These are phyloP conservation scores for Agrochola circellaris DNA, from an alignment of 2,888 invertebrate genomes.

Conservation along the genomic window DNA sequence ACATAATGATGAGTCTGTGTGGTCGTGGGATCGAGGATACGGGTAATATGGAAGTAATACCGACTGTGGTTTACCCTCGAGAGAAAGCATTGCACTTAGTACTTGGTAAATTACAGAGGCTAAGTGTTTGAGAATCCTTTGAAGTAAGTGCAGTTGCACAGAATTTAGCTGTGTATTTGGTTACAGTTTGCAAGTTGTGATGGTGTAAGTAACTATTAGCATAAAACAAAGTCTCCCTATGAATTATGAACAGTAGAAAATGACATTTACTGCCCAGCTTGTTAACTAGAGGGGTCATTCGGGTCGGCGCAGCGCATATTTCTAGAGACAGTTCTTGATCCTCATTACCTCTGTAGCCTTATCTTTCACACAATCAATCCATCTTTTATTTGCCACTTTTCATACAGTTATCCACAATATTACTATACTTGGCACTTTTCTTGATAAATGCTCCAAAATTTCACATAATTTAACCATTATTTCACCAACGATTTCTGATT, in stretches of 20 bases:
- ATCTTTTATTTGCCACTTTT: not conserved
- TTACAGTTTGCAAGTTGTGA: not conserved
- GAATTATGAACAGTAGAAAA: not conserved
- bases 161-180: not conserved
- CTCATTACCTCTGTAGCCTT: not conserved
- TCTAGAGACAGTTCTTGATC: not conserved
- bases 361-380: not conserved
- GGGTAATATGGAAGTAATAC: constrained; percentile 39
- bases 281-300: no score
- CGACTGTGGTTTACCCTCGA: constrained; percentile 49
- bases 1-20: constrained; percentile 64
- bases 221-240: not conserved
- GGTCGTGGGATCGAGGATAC: constrained; percentile 59
- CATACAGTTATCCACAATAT: not conserved
- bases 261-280: no score
- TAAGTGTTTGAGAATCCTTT: constrained; percentile 30
- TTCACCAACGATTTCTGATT: not conserved
- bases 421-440: not conserved
- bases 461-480: not conserved
- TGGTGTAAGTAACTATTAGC: no score
- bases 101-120: constrained; percentile 30
- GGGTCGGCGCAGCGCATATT: not conserved
- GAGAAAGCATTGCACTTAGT: constrained; percentile 38
- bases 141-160: not conserved
- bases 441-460: not conserved